Evolutionary conservation across 2,797 vertebrate genomes (phyloP).

Genomic region (Premnoplex brunnescens): DNA sequence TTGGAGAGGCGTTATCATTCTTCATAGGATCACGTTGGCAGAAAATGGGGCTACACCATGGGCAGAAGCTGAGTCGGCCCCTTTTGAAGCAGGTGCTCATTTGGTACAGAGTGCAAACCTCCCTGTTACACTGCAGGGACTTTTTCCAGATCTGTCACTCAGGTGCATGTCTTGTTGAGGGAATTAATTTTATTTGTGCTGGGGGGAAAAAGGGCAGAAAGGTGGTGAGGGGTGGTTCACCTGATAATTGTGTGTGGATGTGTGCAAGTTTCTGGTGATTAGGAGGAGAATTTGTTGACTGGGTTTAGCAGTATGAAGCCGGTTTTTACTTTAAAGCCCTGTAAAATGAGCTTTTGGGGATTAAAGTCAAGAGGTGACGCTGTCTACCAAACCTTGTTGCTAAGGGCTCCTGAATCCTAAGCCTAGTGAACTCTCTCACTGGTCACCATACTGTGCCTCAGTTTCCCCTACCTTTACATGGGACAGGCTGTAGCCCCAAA

Average conservation of each 20-base stretch:
- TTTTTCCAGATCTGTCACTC: not conserved
- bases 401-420: not conserved
- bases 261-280: not conserved
- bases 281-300: not conserved
- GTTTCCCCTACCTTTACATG: not conserved
- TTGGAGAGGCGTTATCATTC: accelerated
- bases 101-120: not conserved
- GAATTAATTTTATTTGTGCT: not conserved
- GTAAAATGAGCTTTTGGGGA: not conserved
- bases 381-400: not conserved
- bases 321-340: not conserved
- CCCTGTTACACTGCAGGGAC: not conserved
- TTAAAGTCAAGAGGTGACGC: not conserved
- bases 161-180: not conserved
- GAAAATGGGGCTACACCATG: not conserved
- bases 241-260: not conserved
- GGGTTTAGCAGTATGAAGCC: not conserved
- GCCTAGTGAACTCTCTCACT: not conserved
- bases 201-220: not conserved
- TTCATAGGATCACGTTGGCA: not conserved
- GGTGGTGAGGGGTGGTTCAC: not conserved
- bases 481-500: not conserved
- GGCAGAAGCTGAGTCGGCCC: accelerated
- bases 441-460: not conserved
- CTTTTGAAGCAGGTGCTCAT: not conserved